A percentile compares a stretch with the other conserved stretches of the same genome.
phyloP scores from a whole-genome alignment of 2,797 vertebrate species.

The Melanogrammus aeglefinus region DNA sequence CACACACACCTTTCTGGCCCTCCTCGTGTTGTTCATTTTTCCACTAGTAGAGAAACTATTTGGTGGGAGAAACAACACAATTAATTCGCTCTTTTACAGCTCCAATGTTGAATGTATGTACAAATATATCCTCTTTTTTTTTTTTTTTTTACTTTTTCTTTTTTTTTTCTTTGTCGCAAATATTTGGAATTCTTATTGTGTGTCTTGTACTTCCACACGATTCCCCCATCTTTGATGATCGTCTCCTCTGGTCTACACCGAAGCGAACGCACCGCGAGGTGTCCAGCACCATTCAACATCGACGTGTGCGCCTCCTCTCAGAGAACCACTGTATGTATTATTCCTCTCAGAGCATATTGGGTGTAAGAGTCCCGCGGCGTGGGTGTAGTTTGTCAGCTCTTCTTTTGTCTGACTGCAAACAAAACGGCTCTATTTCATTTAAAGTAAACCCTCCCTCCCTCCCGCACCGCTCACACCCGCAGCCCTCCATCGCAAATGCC shows the following conservation, averaged over 20 bases:
- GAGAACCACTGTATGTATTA: no score
- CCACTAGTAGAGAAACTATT: not conserved
- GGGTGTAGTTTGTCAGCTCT: no score
- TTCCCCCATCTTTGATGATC: not conserved
- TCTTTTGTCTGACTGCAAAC: no score
- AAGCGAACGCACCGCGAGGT: no score
- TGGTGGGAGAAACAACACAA: not conserved
- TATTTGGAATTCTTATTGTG: not conserved
- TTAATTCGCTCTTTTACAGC: constrained; percentile 19
- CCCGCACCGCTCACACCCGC: not conserved
- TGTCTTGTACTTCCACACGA: constrained; percentile 9
- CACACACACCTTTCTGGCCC: constrained; percentile 52
- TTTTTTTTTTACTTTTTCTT: constrained; percentile 8
- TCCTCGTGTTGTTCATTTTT: not conserved
- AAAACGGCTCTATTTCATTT: no score
- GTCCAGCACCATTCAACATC: not conserved
- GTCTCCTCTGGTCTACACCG: no score
- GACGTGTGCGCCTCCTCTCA: no score
- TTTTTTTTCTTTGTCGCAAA: not conserved
- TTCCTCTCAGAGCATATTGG: not conserved
- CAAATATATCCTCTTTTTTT: constrained; percentile 26
- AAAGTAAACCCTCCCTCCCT: not conserved
- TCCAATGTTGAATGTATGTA: not conserved
- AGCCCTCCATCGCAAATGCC: no score
- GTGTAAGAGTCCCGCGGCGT: no score